Evolutionary conservation across 2,113 vertebrate species (phyloP).

Genomic region (Smithornis capensis): DNA sequence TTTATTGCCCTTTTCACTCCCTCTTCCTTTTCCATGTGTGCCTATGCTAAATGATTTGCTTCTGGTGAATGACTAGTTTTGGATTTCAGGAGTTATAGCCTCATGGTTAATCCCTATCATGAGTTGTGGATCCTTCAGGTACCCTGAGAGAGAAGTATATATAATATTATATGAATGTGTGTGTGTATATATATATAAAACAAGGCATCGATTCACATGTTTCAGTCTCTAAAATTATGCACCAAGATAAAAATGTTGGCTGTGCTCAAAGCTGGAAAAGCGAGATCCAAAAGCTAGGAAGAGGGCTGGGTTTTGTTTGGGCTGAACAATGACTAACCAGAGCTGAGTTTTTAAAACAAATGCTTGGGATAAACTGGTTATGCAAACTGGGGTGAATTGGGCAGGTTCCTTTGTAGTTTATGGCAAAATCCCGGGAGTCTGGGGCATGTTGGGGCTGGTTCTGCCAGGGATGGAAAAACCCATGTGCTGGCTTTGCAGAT

Average conservation of each 20-base stretch:
- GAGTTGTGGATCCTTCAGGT: background rate
- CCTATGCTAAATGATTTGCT: background rate
- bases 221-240: background rate
- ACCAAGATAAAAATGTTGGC: background rate
- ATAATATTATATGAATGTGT: background rate
- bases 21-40: background rate
- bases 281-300: background rate
- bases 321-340: conserved; percentile 36
- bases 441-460: conserved; percentile 21
- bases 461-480: conserved; percentile 4
- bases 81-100: background rate
- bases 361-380: conserved; percentile 59
- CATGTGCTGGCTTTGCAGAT: accelerated
- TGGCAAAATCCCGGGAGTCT: background rate
- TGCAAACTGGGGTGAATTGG: conserved; percentile 47
- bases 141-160: too few relatives aligned
- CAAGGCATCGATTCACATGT: background rate
- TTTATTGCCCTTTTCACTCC: background rate
- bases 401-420: conserved; percentile 59
- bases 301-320: conserved; percentile 43
- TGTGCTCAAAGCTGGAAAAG: conserved; percentile 42
- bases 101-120: background rate
- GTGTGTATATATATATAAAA: background rate
- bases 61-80: background rate
- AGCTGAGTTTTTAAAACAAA: conserved; percentile 37